Evolutionary conservation across 1,140 invertebrate genomes (phyloP), one percentile per base, ranked within the genome.

Genomic region (Philaenus spumarius): DNA sequence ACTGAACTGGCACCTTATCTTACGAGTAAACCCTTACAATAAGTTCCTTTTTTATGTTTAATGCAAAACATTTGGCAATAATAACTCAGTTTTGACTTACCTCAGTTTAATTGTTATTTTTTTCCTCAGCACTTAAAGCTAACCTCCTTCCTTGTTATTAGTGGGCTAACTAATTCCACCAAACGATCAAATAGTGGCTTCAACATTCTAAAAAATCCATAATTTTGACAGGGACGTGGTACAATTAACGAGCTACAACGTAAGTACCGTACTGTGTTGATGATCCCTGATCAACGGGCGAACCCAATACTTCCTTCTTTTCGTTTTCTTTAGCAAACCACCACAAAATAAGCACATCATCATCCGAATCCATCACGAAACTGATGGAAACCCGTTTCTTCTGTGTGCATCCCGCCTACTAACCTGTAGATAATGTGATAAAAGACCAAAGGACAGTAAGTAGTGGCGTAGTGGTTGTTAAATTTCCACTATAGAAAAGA

Each of bases 1-100:
- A 51, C 48, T 51, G 48, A 51, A 51, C 48, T 51, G 48, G 48
- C 48, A 51, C 48, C 48, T 51, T 51, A n/a, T 34, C 23, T 51
- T 51, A 51, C n/a, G 11, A 45, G 42, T 45, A 17, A 51, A 51
- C 7, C 48, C 48, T 22, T 48, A 20, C 5, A 15, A 51, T 15
- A 11, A 30, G 14, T 34, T 51, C 11, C 9, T 9, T n/a, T 51
- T 30, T 34, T 34, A 19, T 26, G 23, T 51, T 51, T 51, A 51
- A 35, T 51, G 26, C 23, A 12, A 51, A 20, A 51, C 7, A 35
- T 51, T 30, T 51, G 48, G 24, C 23, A 51, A 51, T 51, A 22
- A 51, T 51, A 20, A 51, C n/a, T 35, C 23, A 34, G 48, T 51
- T 51, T 51, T 51, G 48, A 51, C 48, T 51, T 51, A 51, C 30